Conservation (phyloP, 2,797 vertebrate genomes). For the Danio aesculapii region DNA sequence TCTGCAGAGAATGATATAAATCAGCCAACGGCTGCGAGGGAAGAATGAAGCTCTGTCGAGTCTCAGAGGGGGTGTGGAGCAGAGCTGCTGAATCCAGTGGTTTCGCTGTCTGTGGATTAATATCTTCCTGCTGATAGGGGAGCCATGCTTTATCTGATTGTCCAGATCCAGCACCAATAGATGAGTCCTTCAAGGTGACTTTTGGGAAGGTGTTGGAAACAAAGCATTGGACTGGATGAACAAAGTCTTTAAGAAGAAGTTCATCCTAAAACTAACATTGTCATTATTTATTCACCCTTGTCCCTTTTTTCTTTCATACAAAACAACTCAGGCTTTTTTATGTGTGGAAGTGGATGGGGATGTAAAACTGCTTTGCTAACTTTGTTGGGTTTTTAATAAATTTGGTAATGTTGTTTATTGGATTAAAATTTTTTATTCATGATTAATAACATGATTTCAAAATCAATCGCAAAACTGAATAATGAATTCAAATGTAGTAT, state of each 20-base stretch:
- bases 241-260: background rate
- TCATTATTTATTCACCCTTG: background rate
- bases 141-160: conserved; percentile 59
- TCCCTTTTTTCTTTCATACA: background rate
- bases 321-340: no score
- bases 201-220: conserved; percentile 12
- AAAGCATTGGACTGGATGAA: background rate
- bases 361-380: no score
- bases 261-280: background rate
- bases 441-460: no score
- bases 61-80: conserved; percentile 41
- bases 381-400: no score
- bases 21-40: conserved; percentile 55
- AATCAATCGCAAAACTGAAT: no score
- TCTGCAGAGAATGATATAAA: conserved; percentile 71
- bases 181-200: background rate
- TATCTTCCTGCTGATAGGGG: conserved; percentile 56
- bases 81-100: conserved; percentile 52
- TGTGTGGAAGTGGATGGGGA: no score
- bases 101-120: conserved; percentile 58
- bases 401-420: no score
- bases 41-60: conserved; percentile 49
- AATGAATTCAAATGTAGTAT: no score
- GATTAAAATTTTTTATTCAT: no score
- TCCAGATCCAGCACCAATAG: conserved; percentile 38